A percentile compares a stretch with the other conserved stretches of the same genome.
Evolutionary conservation across 1,140 invertebrate genomes (phyloP).

Genomic region (Hylyphantes graminicola): DNA sequence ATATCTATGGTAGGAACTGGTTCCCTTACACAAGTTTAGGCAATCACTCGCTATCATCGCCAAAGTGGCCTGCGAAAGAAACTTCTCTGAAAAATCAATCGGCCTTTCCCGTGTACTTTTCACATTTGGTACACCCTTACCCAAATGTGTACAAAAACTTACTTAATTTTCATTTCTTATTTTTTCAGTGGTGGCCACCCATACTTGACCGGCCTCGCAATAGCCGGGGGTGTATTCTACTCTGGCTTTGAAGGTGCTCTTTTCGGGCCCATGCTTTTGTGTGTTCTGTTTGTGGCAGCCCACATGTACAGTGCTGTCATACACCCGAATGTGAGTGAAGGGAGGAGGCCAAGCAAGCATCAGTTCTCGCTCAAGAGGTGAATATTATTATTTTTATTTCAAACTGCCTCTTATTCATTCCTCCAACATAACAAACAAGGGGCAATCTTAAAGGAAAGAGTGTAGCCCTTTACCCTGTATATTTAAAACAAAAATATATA

Average conservation of each 20-base stretch:
- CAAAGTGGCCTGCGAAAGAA: too few relatives aligned
- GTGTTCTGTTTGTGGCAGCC: conserved; percentile 83
- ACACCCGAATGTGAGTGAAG: conserved; percentile 27
- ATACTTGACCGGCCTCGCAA: conserved; percentile 96
- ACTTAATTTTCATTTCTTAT: conserved; percentile 26
- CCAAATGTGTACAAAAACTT: neutral
- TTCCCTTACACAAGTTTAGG: too few relatives aligned
- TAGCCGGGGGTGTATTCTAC: conserved; percentile 98
- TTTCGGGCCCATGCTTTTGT: conserved; percentile 93
- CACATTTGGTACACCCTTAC: conserved; percentile 30
- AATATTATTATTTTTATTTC: neutral
- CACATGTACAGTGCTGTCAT: conserved; percentile 74
- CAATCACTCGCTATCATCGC: too few relatives aligned
- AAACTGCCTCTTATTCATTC: too few relatives aligned
- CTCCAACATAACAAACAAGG: too few relatives aligned
- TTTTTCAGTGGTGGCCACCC: conserved; percentile 89
- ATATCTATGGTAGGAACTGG: too few relatives aligned
- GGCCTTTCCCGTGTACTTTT: too few relatives aligned
- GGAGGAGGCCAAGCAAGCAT: neutral
- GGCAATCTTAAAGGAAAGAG: too few relatives aligned
- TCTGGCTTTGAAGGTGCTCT: conserved; percentile 96
- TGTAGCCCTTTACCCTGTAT: too few relatives aligned
- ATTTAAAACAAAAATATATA: too few relatives aligned
- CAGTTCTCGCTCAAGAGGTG: conserved; percentile 42
- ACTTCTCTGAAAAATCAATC: too few relatives aligned